Base-by-base conservation (phyloP, 2,888 invertebrate genomes). In the Cynaeus angustus region DNA sequence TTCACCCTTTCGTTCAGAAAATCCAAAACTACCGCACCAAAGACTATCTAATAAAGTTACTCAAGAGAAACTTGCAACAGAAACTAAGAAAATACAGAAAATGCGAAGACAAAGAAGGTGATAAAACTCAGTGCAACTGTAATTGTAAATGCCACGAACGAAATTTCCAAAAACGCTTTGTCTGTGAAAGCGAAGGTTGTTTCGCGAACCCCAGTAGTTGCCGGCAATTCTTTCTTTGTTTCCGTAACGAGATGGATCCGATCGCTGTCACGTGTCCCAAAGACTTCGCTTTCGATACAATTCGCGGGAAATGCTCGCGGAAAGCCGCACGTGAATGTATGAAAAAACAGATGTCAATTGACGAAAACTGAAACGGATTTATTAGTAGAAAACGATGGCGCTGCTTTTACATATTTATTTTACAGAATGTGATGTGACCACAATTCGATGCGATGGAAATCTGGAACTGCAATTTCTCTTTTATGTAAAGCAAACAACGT, bases 301-400 rank as follows among this genome's bases (percentile, higher is more conserved):
- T 26, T 16, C 43, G 56, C 30, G 12, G 59, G 28, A 66, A 69
- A 50, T 69, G 69, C 37, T 43, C 64, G 48, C 30, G 53, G 21
- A 66, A 41, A 55, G 61, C 61, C 10, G 55, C 43, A 13, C 58
- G 62, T 13, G 21, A 53, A n/a, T 62, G 61, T 33, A 21, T 37
- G 46, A 65, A 65, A 56, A 41, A 50, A 37, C 58, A 59, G 58
- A 33, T 45, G 58, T 43, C 52, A 37, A 41, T 61, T 55, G 46
- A 61, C 38, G 52, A 66, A 52, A 59, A 8, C 12, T 16, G 14
- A 52, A 33, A 55, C 64, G 28, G 37, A 65, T 70, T 72, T 73
- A 73, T 73, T 70, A 59, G 61, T 74, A 73, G 74, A 73, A 74
- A 74, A 71, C 67, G 64, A 46, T 30, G 10, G 38, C 56, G 53